Conservation (phyloP, 2,113 vertebrate genomes). For the Leptobrachium leishanense region DNA sequence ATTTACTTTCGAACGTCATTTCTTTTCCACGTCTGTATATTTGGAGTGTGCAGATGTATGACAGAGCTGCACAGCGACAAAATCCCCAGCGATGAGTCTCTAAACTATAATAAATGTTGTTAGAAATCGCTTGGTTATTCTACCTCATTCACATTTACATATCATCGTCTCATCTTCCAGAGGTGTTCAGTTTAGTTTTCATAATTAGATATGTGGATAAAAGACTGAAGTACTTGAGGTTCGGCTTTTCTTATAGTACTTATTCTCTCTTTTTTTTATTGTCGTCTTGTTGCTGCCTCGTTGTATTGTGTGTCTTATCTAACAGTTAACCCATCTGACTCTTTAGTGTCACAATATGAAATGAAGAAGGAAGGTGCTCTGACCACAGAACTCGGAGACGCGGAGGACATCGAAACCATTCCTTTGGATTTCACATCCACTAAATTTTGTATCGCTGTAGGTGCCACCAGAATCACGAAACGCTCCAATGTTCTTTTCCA, state of each 20-base stretch:
- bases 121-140: too few species aligned
- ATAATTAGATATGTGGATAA: too few species aligned
- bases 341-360: constrained; percentile 41
- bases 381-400: constrained; percentile 56
- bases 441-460: constrained; percentile 61
- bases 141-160: not conserved
- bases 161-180: not conserved
- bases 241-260: too few species aligned
- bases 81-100: too few species aligned
- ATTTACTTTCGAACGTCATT: too few species aligned
- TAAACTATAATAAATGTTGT: too few species aligned
- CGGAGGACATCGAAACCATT: constrained; percentile 57
- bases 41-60: too few species aligned
- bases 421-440: constrained; percentile 41
- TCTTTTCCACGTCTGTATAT: too few species aligned
- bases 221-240: too few species aligned
- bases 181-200: not conserved
- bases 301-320: not conserved
- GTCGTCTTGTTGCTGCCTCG: not conserved
- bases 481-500: too few species aligned
- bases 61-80: too few species aligned
- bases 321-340: not conserved
- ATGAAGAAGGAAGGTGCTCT: constrained; percentile 25
- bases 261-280: too few species aligned
- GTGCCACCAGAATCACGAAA: constrained; percentile 25